Conservation (phyloP, 2,888 invertebrate genomes). For the Dasysyrphus tricinctus region DNA sequence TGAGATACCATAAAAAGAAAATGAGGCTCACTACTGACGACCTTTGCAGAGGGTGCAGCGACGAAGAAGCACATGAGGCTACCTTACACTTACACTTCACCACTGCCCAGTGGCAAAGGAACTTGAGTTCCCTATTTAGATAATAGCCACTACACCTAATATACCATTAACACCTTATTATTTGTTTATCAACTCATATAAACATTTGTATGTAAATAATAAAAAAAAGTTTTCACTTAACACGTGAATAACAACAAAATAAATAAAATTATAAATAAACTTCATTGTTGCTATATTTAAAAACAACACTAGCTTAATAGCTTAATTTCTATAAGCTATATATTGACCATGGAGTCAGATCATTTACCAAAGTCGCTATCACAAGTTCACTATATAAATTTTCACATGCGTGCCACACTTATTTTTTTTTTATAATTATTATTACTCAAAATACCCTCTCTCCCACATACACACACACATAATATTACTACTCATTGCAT, state of each 20-base stretch:
- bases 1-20: too few species aligned
- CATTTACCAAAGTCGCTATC: background rate
- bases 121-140: too few species aligned
- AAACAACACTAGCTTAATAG: background rate
- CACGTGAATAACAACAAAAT: slow-evolving; percentile 12
- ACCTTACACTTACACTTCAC: too few species aligned
- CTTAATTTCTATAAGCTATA: background rate
- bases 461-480: background rate
- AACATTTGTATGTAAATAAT: background rate
- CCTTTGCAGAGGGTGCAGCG: too few species aligned
- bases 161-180: background rate
- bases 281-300: background rate
- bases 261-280: slow-evolving; percentile 2
- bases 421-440: background rate
- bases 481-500: background rate
- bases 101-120: too few species aligned
- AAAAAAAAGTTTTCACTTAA: background rate
- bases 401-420: slow-evolving; percentile 20
- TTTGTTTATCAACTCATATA: background rate
- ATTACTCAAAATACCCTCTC: slow-evolving; percentile 12
- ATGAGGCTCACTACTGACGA: too few species aligned
- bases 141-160: too few species aligned
- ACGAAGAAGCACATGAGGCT: too few species aligned
- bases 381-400: slow-evolving; percentile 5
- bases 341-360: slow-evolving; percentile 14